phyloP scores from a whole-genome alignment of 1,140 invertebrate species.

The Neodiprion pinetum region DNA sequence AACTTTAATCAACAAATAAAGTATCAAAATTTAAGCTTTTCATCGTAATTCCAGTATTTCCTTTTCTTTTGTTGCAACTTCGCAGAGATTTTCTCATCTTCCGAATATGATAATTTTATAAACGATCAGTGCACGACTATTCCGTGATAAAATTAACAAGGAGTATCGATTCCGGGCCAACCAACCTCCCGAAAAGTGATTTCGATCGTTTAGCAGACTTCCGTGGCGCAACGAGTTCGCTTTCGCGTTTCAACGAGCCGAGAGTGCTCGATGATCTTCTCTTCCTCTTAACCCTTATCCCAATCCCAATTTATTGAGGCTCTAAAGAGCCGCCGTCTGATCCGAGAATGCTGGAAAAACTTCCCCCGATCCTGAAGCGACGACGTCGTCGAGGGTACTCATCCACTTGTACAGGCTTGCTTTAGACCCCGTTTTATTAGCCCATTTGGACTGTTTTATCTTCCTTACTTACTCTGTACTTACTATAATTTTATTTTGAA shows the following conservation, averaged over 20 bases:
- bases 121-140: no score
- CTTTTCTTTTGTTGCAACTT: no score
- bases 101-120: no score
- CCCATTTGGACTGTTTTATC: constrained; percentile 1
- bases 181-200: neutral
- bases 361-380: neutral
- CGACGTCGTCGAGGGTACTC: neutral
- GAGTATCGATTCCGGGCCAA: no score
- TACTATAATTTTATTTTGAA: neutral
- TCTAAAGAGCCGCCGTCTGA: constrained; percentile 4
- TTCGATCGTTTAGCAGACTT: neutral
- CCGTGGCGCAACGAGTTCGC: neutral
- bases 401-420: neutral
- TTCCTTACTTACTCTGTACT: neutral
- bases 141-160: no score
- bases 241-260: neutral
- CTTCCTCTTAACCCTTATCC: constrained; percentile 16
- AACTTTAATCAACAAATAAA: no score
- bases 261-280: neutral
- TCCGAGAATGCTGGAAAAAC: neutral
- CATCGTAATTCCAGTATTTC: no score
- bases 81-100: no score
- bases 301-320: constrained; percentile 36
- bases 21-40: no score
- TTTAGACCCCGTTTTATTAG: neutral